Base-by-base conservation (phyloP, 2,888 invertebrate species). In the Volucella inflata region DNA sequence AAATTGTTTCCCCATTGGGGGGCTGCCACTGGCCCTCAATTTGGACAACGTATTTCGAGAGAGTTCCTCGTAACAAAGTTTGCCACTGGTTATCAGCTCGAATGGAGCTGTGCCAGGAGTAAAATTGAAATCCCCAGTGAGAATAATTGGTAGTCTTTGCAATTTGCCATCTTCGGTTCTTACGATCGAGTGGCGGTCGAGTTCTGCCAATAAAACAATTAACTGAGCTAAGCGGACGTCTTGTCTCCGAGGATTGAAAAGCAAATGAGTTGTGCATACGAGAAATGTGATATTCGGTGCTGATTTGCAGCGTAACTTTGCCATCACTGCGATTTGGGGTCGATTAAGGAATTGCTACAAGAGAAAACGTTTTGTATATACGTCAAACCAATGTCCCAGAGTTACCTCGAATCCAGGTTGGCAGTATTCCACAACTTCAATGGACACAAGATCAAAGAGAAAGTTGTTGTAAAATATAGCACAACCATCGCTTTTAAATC, bases 41-140 rank as follows among this genome's bases (percentile, higher is more conserved):
- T 30, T 30, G 4, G 88, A 70, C 71, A 90, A 82, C 14, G 88
- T 81, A 42, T 82, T 88, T 87, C 90, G 81, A 71, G 91, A 75
- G 88, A 93, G 90, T 89, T 92, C 74, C 88, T 93, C 88, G 87
- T 91, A 92, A 88, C 90, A 65, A 88, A 97, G 93, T 57, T 90
- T 89, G 14, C 97, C 97, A 30, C 92, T 92, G 0, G 94, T 94
- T 62, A 98, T 91, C 57, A 97, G 94, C 72, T 94, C 92, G 89
- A 96, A 95, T 0, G 88, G 88, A 2, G 94, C 94, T 50, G 96
- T 95, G 53, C 94, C 91, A 0, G 98, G 97, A 75, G 94, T 93
- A 2, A 96, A 95, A 92, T 99, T 99, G 85, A 99, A 96, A 92
- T 99, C 99, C 0, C 99, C 99, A 4, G 97, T 96, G 81, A 99